Base-by-base conservation (phyloP, 2,888 invertebrate species). In the Pandemis corylana region DNA sequence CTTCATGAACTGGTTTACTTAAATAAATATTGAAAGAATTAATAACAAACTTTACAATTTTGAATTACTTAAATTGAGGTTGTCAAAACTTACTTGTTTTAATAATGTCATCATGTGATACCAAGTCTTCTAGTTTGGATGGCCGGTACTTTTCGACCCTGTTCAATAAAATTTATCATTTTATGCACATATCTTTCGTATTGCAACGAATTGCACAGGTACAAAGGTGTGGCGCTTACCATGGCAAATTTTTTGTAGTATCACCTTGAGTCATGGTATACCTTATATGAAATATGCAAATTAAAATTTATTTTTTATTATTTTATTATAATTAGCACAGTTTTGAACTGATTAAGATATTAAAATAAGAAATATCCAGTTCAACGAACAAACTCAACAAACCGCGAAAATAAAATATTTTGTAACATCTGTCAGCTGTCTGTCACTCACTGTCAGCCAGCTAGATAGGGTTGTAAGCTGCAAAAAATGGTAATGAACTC, bases 121-220 rank as follows among this genome's bases (percentile, higher is more conserved):
- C 98, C 62, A 99, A 95, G 85, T 99, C 99, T 83, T 97, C 97
- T 78, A 99, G 94, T 76, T 96, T 97, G 65, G 96, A 96, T 7
- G 99, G 99, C 36, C 99, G 96, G 91, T 99, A 99, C 90, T 99
- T 99, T 93, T 99, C 99, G 42, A 99, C 99, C 99, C 99, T 98
- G 87, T 63, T 86, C 83, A 61, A 76, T 72, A 36, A 68, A 75
- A 71, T 72, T 41, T 51, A 56, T 51, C 66, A 44, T 62, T 53
- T 69, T 20, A 36, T 72, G 44, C 5, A 46, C 42, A 15, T 51
- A 66, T 44, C 20, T 15, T 12, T n/a, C 46, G 9, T 42, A 56
- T 44, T 68, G 59, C 15, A 68, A 20, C 74, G 49, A 68, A 67
- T 20, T 68, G 36, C 62, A 61, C 15, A 75, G 75, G 72, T 49